A percentile compares a stretch with the other conserved stretches of the same genome.
These are phyloP conservation scores for Panagrolaimus sp. DNA, from an alignment of 1,140 invertebrate genomes.

Conservation along the genomic window DNA sequence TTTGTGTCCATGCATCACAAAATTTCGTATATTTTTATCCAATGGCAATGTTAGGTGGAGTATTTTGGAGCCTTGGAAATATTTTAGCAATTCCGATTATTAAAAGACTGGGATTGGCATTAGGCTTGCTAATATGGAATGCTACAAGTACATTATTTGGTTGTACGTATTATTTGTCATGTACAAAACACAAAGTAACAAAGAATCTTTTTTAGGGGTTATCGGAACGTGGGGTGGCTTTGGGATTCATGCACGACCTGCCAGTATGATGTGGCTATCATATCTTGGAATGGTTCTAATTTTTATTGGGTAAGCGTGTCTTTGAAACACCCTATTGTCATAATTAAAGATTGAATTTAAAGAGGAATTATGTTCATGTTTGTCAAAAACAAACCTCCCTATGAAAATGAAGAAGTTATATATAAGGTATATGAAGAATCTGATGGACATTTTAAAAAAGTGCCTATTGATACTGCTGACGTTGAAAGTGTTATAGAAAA, in stretches of 20 bases:
- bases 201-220: too few relatives aligned
- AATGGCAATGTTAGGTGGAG: constrained; percentile 9
- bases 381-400: constrained; percentile 4
- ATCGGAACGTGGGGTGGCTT: constrained; percentile 33
- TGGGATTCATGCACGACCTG: constrained; percentile 24
- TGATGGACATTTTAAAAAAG: too few relatives aligned
- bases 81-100: constrained; percentile 19
- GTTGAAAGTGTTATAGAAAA: too few relatives aligned
- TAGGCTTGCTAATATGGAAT: constrained; percentile 32
- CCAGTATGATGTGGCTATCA: constrained; percentile 25
- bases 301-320: constrained; percentile 25
- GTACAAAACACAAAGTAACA: too few relatives aligned
- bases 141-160: constrained; percentile 32
- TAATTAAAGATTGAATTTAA: neutral
- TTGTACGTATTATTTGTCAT: too few relatives aligned
- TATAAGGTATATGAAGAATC: too few relatives aligned
- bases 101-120: constrained; percentile 24
- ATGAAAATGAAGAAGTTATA: neutral
- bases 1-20: constrained; percentile 1
- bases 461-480: too few relatives aligned
- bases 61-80: constrained; percentile 3
- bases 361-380: constrained; percentile 2
- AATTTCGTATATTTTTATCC: constrained; percentile 9
- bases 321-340: too few relatives aligned
- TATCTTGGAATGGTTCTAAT: constrained; percentile 22